Conservation (phyloP, 2,888 invertebrate genomes). For the Eristalis pertinax region DNA sequence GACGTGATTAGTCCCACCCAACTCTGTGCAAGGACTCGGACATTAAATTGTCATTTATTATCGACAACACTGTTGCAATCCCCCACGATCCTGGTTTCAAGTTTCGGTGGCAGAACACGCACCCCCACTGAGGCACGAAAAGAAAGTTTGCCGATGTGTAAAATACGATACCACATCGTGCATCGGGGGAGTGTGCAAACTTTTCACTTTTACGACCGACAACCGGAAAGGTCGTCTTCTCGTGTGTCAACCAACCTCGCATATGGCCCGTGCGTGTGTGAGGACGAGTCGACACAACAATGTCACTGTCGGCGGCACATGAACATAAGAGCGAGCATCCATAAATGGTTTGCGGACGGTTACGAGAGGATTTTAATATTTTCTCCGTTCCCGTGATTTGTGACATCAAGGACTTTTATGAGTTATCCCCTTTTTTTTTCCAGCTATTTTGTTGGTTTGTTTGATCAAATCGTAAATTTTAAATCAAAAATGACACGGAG, state of each 20-base stretch:
- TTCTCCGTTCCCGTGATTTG: conserved; percentile 11
- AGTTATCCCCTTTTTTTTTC: conserved; percentile 3
- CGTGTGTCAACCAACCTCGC: background rate
- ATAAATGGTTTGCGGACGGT: background rate
- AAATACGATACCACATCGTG: background rate
- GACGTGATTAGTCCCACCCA: background rate
- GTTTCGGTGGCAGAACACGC: background rate
- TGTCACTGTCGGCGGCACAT: conserved; percentile 4
- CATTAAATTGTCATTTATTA: background rate
- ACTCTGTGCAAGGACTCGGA: background rate
- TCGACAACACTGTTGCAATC: background rate
- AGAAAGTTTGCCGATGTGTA: background rate
- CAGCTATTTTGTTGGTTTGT: background rate
- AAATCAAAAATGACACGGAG: background rate
- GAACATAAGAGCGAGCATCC: background rate
- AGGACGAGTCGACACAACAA: background rate
- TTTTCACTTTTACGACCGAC: conserved; percentile 12
- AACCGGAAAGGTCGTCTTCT: background rate
- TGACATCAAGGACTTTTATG: conserved; percentile 46
- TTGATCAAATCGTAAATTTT: conserved; percentile 45
- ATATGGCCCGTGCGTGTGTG: background rate
- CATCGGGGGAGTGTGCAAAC: background rate
- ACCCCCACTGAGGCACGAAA: background rate
- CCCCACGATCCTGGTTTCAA: background rate
- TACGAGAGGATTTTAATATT: conserved; percentile 36